phyloP scores from a whole-genome alignment of 1,140 invertebrate species.

The Drosophila suzukii region DNA sequence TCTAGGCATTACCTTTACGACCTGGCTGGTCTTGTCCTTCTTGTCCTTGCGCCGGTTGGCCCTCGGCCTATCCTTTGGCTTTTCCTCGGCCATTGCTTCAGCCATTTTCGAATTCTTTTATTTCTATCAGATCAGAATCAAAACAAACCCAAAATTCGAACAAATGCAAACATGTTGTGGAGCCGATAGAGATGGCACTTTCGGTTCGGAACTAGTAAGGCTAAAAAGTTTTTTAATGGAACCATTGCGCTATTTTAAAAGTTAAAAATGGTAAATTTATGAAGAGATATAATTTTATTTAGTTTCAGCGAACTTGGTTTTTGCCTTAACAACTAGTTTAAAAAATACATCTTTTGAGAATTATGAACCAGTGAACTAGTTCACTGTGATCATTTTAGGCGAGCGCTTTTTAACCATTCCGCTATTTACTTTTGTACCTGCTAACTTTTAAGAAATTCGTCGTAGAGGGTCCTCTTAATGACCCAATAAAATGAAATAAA shows the following conservation, averaged over 20 bases:
- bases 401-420: background rate
- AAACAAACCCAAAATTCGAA: conserved; percentile 1
- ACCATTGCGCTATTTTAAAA: background rate
- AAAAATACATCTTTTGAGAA: background rate
- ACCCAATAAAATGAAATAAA: background rate
- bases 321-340: no score
- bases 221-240: background rate
- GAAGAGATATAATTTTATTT: background rate
- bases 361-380: conserved; percentile 1
- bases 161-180: conserved; percentile 8
- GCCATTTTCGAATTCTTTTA: conserved; percentile 24
- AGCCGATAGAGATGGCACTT: conserved; percentile 29
- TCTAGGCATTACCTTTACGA: conserved; percentile 44
- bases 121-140: background rate
- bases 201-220: background rate
- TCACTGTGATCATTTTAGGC: background rate
- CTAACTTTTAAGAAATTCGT: background rate
- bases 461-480: background rate
- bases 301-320: background rate
- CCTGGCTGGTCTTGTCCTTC: conserved; percentile 46
- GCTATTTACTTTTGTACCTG: background rate
- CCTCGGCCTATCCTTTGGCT: conserved; percentile 44
- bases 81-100: conserved; percentile 34
- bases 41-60: conserved; percentile 49
- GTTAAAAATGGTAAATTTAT: background rate